Percentiles rank a stretch among this genome's conserved stretches.
Conservation (phyloP, 2,888 invertebrate genomes). For the Leucoma salicis region DNA sequence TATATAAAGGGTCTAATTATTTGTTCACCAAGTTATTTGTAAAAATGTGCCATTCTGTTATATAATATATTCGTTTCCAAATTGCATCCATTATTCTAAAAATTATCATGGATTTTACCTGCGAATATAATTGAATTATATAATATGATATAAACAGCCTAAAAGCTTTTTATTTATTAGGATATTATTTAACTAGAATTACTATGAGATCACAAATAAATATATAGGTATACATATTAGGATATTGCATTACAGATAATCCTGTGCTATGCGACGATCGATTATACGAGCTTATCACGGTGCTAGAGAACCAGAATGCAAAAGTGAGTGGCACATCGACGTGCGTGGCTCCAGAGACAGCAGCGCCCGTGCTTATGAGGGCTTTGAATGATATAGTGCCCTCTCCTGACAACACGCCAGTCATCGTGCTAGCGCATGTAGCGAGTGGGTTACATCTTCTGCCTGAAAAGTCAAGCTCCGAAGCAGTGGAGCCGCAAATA, state of each 20-base stretch:
- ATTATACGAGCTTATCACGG: slow-evolving; percentile 85
- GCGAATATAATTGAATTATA: too few relatives aligned
- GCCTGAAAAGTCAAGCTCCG: slow-evolving; percentile 36
- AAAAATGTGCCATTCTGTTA: too few relatives aligned
- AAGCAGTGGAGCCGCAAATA: slow-evolving; percentile 35
- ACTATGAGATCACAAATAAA: too few relatives aligned
- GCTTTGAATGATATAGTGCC: slow-evolving; percentile 65
- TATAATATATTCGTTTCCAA: too few relatives aligned
- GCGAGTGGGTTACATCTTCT: slow-evolving; percentile 39
- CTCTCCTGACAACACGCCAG: slow-evolving; percentile 45
- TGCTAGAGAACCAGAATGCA: slow-evolving; percentile 87
- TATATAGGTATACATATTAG: neutral
- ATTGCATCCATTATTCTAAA: too few relatives aligned
- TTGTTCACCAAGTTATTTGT: too few relatives aligned
- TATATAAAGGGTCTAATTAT: too few relatives aligned
- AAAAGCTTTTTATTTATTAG: too few relatives aligned
- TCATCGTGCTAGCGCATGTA: slow-evolving; percentile 57
- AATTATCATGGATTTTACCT: too few relatives aligned
- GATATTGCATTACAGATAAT: slow-evolving; percentile 84
- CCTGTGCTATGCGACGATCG: slow-evolving; percentile 90
- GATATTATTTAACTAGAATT: too few relatives aligned
- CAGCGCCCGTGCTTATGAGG: slow-evolving; percentile 57
- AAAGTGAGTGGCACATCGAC: slow-evolving; percentile 86
- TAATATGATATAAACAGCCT: too few relatives aligned
- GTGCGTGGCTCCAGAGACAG: slow-evolving; percentile 65